These are phyloP conservation scores for Schlechtendalia chinensis DNA, from an alignment of 1,140 invertebrate species.

Conservation along the genomic window DNA sequence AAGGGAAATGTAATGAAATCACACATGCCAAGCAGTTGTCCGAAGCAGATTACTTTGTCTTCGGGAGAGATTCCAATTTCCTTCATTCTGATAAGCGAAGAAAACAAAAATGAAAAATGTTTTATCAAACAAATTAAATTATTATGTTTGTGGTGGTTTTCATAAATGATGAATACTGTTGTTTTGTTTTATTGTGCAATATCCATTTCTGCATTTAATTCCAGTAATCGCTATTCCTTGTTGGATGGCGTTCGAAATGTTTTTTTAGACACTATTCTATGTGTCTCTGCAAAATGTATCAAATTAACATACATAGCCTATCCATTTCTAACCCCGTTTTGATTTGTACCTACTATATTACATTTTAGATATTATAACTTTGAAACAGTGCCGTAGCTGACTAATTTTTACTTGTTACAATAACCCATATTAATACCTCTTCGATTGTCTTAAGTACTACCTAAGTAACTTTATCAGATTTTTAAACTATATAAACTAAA, in stretches of 20 bases:
- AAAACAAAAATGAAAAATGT: slow-evolving; percentile 48
- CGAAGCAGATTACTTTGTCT: slow-evolving; percentile 95
- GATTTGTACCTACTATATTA: slow-evolving; percentile 25
- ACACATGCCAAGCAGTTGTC: slow-evolving; percentile 97
- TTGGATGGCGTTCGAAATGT: slow-evolving; percentile 39
- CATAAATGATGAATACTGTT: slow-evolving; percentile 45
- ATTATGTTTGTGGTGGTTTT: slow-evolving; percentile 46
- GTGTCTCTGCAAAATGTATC: slow-evolving; percentile 49
- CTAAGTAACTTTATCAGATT: no score
- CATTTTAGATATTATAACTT: slow-evolving; percentile 21
- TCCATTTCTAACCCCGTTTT: slow-evolving; percentile 39
- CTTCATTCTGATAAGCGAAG: slow-evolving; percentile 71
- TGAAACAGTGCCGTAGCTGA: no score
- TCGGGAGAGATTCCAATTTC: slow-evolving; percentile 83
- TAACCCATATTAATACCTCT: no score
- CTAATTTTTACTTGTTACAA: no score
- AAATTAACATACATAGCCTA: slow-evolving; percentile 46
- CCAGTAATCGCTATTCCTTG: slow-evolving; percentile 39
- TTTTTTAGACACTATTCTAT: slow-evolving; percentile 50
- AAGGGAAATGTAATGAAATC: slow-evolving; percentile 95
- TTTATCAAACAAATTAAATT: slow-evolving; percentile 45
- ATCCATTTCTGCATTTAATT: slow-evolving; percentile 45
- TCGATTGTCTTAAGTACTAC: no score
- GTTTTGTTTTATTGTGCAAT: slow-evolving; percentile 44
- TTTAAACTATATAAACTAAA: no score